Evolutionary conservation across 2,113 vertebrate genomes (phyloP).

Genomic region (Colistium nudipinnis): DNA sequence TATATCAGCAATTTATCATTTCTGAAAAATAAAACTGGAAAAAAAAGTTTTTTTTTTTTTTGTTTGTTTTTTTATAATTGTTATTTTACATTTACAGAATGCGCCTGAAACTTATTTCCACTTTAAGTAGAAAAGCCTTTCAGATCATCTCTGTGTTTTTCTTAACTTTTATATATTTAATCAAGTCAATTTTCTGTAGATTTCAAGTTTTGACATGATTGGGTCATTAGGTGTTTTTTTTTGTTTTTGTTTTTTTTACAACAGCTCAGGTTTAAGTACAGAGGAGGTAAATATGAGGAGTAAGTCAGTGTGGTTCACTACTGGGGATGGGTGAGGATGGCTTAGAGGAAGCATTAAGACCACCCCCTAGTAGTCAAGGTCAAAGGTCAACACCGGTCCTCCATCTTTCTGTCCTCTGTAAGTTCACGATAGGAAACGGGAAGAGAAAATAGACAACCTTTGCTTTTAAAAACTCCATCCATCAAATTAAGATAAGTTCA

Average conservation of each 20-base stretch:
- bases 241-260: no score
- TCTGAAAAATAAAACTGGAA: slow-evolving; percentile 77
- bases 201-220: slow-evolving; percentile 83
- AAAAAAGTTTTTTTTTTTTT: slow-evolving; percentile 38
- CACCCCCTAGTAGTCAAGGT: slow-evolving; percentile 72
- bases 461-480: slow-evolving; percentile 71
- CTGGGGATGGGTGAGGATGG: slow-evolving; percentile 73
- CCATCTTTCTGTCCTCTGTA: slow-evolving; percentile 43
- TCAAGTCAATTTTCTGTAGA: slow-evolving; percentile 79
- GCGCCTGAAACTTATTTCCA: slow-evolving; percentile 83
- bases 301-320: slow-evolving; percentile 68
- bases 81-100: slow-evolving; percentile 84
- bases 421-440: slow-evolving; percentile 55
- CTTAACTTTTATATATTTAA: slow-evolving; percentile 64
- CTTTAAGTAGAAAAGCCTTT: slow-evolving; percentile 82
- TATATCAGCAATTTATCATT: slow-evolving; percentile 77
- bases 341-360: slow-evolving; percentile 80
- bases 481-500: slow-evolving; percentile 68
- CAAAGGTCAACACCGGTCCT: slow-evolving; percentile 68
- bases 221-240: slow-evolving; percentile 70
- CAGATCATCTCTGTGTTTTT: slow-evolving; percentile 77
- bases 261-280: slow-evolving; percentile 70
- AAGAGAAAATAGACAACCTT: slow-evolving; percentile 64
- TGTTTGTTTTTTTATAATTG: slow-evolving; percentile 32
- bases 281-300: slow-evolving; percentile 72